phyloP scores from a whole-genome alignment of 2,113 vertebrate species.

The Vulpes lagopus region DNA sequence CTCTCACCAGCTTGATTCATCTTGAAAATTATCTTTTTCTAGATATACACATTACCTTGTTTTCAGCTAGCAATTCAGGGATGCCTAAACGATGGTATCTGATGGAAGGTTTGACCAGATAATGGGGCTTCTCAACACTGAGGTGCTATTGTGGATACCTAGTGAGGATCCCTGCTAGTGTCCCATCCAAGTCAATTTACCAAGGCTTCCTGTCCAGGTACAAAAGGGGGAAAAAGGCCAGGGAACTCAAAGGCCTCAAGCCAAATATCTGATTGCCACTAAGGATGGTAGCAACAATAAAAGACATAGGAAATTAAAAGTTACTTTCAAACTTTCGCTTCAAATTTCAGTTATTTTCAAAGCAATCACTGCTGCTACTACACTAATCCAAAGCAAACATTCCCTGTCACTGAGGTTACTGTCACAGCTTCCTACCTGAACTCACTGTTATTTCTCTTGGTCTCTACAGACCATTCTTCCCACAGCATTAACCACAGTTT shows the following conservation, averaged over 20 bases:
- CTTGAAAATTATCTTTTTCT: conserved; percentile 41
- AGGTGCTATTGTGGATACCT: neutral
- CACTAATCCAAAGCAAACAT: neutral
- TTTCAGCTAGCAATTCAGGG: neutral
- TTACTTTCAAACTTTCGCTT: neutral
- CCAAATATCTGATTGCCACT: neutral
- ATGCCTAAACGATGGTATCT: neutral
- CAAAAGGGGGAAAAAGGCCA: neutral
- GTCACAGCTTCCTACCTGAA: neutral
- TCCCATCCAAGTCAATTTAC: neutral
- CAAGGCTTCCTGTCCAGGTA: neutral
- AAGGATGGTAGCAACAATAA: neutral
- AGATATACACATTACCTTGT: neutral
- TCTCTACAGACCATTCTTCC: neutral
- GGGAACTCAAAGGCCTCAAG: neutral
- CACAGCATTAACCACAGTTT: neutral
- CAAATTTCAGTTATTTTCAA: conserved; percentile 52
- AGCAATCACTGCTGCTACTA: neutral
- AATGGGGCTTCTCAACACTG: neutral
- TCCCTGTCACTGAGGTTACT: neutral
- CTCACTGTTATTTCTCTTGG: neutral
- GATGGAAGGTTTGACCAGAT: neutral
- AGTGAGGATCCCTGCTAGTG: neutral
- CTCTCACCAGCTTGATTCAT: neutral
- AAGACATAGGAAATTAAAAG: neutral